Base-by-base conservation (phyloP, 2,888 invertebrate genomes). In the Rhamphomyia laevipes region DNA sequence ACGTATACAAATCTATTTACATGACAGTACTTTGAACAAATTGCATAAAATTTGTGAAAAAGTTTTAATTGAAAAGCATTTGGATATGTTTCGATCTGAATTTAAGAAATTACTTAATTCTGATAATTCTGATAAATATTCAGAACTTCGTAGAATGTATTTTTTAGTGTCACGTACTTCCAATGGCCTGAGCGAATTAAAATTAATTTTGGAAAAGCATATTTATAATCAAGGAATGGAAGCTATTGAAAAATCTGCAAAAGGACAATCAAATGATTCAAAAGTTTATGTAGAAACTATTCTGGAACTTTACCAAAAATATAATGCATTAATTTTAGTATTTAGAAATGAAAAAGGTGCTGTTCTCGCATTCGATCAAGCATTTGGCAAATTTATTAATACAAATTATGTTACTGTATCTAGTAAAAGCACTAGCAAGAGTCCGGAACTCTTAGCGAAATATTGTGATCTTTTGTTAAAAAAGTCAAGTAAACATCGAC, bases 311-410 rank as follows among this genome's bases (percentile, higher is more conserved):
- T 96, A 97, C 73, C 91, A 91, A 74, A 96, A 97, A 65, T 99
- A 96, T 73, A 90, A 95, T 70, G 89, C 90, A 2, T 75, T 99
- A 33, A 97, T 99, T 11, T 67, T 91, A 13, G 90, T 97, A 10
- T 99, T 99, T 74, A 87, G 86, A 68, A 94, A 92, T 69, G 97
- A 99, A 71, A 89, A 92, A 30, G 97, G 97, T 33, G 99, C 97
- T 73, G 95, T 96, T 38, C 93, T 96, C 18, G 89, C 95, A 2
- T 73, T 96, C 4, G 96, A 96, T 68, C 96, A 95, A 73, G 99
- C 97, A 10, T 97, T 97, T 67, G 96, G 96, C 18, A 80, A 89
- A 60, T 99, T 99, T 68, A 97, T 99, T 53, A 99, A 99, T 71
- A 86, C 87, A 59, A 99, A 99, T 72, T 86, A 91, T 27, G 92